These are phyloP conservation scores for Torymus auratus DNA, from an alignment of 2,888 invertebrate genomes.

Conservation along the genomic window DNA sequence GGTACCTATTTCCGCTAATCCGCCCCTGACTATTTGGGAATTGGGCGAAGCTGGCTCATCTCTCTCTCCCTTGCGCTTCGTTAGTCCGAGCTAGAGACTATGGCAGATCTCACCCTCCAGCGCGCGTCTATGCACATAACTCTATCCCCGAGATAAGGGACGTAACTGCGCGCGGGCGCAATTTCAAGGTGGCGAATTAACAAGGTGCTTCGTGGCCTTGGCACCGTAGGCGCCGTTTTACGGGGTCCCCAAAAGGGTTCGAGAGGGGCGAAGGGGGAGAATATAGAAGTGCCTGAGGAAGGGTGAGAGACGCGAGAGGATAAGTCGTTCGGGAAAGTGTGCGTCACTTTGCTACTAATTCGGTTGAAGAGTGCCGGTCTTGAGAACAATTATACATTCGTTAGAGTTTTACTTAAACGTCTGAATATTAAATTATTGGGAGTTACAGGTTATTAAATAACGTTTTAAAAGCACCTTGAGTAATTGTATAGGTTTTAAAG, in stretches of 20 bases:
- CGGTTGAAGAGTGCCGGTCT: no score
- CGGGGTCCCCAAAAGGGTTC: neutral
- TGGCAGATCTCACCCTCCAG: neutral
- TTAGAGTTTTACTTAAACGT: no score
- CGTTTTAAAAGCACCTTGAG: no score
- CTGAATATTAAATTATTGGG: no score
- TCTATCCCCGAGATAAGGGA: constrained; percentile 55
- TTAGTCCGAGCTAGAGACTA: constrained; percentile 35
- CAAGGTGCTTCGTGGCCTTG: constrained; percentile 60
- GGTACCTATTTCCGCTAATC: constrained; percentile 60
- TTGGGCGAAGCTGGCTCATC: constrained; percentile 51
- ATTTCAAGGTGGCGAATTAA: constrained; percentile 62
- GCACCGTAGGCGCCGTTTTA: constrained; percentile 2
- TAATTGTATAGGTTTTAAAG: no score
- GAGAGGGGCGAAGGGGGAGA: neutral
- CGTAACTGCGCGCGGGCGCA: constrained; percentile 47
- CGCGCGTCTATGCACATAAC: neutral
- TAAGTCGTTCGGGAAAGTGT: no score
- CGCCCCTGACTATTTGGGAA: constrained; percentile 60
- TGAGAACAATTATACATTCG: no score
- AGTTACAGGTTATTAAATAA: no score
- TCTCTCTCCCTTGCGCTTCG: constrained; percentile 41
- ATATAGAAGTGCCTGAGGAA: no score
- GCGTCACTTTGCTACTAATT: no score
- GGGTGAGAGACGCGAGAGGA: no score